These are phyloP conservation scores for Psylliodes chrysocephalus DNA, from an alignment of 2,888 invertebrate species.

Conservation along the genomic window DNA sequence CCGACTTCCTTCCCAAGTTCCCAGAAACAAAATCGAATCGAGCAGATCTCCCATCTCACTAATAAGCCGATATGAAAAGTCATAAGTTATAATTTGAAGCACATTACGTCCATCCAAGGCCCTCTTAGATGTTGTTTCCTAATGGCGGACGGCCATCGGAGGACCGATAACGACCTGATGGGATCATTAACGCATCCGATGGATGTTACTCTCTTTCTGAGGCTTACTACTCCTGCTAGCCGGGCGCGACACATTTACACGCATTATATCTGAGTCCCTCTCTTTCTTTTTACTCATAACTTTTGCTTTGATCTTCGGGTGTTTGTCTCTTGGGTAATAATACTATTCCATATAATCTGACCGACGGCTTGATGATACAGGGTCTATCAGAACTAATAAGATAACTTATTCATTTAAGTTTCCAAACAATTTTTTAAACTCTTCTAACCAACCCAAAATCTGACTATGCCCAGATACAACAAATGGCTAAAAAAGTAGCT, in stretches of 20 bases:
- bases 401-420: no score
- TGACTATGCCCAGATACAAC: no score
- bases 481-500: no score
- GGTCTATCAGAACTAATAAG: no score
- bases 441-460: no score
- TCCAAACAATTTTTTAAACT: no score
- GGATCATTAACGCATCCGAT: conserved; percentile 45
- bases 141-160: conserved; percentile 54
- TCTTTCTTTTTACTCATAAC: conserved; percentile 12
- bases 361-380: neutral
- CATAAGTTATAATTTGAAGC: conserved; percentile 61
- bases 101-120: conserved; percentile 53
- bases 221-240: conserved; percentile 4
- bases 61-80: conserved; percentile 59
- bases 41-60: conserved; percentile 20
- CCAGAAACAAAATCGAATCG: neutral
- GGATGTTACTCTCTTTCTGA: conserved; percentile 1
- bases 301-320: conserved; percentile 2
- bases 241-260: conserved; percentile 38
- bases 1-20: neutral
- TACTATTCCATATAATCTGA: neutral
- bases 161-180: conserved; percentile 48
- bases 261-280: conserved; percentile 16
- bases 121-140: conserved; percentile 55
- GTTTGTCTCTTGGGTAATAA: conserved; percentile 8